phyloP scores from a whole-genome alignment of 30 jellyfish, hydroid and myxozoan species.

The Chironex yamaguchii region DNA sequence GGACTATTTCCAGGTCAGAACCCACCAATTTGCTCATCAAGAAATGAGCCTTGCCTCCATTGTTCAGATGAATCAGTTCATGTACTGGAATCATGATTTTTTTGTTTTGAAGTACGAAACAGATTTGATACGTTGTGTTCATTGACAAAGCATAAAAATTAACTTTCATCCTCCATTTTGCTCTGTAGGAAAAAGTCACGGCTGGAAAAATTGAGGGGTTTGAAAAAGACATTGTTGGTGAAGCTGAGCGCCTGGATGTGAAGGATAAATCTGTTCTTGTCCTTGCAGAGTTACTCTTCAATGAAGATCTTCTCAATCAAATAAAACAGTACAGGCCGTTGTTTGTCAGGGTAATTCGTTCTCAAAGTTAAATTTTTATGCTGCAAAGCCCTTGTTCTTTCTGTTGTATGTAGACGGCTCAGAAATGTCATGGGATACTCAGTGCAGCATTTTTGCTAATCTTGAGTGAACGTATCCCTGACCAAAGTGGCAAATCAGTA shows the following conservation, averaged over 20 bases:
- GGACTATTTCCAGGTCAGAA: too few species aligned
- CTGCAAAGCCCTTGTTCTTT: neutral
- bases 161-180: neutral
- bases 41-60: too few species aligned
- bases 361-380: neutral
- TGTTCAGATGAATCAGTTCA: too few species aligned
- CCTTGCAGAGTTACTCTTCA: slow-evolving; percentile 90
- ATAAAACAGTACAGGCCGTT: slow-evolving; percentile 74
- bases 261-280: slow-evolving; percentile 95
- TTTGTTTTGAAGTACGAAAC: too few species aligned
- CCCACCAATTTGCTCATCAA: too few species aligned
- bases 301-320: slow-evolving; percentile 80
- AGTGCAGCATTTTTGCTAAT: too few species aligned
- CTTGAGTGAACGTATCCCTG: neutral
- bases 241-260: slow-evolving; percentile 99
- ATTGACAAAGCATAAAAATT: too few species aligned
- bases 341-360: slow-evolving; percentile 83
- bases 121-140: too few species aligned
- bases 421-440: neutral
- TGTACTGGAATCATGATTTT: too few species aligned
- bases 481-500: neutral
- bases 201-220: slow-evolving; percentile 66
- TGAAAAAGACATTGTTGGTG: slow-evolving; percentile 90
- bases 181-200: slow-evolving; percentile 65
- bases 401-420: neutral